Conservation (phyloP, 2,797 vertebrate species). For the Sebastes itinus region DNA sequence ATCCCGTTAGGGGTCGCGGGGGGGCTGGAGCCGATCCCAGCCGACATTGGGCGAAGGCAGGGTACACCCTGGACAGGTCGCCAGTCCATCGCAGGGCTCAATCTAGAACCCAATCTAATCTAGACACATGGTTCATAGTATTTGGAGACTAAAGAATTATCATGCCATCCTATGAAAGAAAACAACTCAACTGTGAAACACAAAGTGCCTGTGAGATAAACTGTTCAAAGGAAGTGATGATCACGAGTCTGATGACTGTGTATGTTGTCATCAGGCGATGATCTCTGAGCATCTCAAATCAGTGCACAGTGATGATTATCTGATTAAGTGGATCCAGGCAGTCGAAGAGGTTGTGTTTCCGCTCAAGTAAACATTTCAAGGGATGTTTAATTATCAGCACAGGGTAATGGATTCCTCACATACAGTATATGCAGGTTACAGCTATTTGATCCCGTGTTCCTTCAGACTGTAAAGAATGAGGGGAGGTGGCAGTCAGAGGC, state of each 20-base stretch:
- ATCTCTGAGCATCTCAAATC: not conserved
- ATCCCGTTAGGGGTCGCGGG: too few relatives aligned
- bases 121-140: not conserved
- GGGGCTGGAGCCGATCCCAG: too few relatives aligned
- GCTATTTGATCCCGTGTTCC: not conserved
- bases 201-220: slow-evolving; percentile 8
- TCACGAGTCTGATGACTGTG: not conserved
- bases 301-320: not conserved
- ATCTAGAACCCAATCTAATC: not conserved
- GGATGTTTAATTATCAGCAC: not conserved
- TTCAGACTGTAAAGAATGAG: slow-evolving; percentile 74
- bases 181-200: not conserved
- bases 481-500: slow-evolving; percentile 81
- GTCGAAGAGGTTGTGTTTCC: not conserved
- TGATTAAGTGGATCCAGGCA: not conserved
- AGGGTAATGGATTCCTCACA: not conserved
- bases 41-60: too few relatives aligned
- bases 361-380: not conserved
- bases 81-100: too few relatives aligned
- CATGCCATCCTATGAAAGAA: not conserved
- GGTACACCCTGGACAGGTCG: too few relatives aligned
- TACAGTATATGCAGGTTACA: not conserved
- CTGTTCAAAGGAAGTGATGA: not conserved
- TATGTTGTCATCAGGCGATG: not conserved
- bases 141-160: not conserved